Evolutionary conservation across 1,140 invertebrate genomes (phyloP).

Genomic region (Gonatopus flavifemur): DNA sequence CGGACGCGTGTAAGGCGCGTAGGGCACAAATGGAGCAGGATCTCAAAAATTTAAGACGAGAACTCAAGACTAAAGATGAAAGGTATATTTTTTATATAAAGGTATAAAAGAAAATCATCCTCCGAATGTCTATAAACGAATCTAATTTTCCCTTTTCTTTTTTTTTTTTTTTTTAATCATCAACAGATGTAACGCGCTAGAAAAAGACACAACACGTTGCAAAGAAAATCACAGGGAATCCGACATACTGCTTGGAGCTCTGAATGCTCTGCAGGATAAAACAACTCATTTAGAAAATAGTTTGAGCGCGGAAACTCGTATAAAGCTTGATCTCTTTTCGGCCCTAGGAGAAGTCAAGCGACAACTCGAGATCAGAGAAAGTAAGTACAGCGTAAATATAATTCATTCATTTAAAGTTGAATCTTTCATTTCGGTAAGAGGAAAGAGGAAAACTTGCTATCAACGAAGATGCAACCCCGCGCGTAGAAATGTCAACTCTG

Average conservation of each 20-base stretch:
- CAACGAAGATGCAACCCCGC: no score
- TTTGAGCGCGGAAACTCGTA: slow-evolving; percentile 90
- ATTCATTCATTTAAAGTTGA: no score
- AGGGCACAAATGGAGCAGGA: slow-evolving; percentile 79
- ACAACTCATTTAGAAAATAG: slow-evolving; percentile 87
- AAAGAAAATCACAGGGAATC: slow-evolving; percentile 77
- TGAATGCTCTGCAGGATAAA: slow-evolving; percentile 83
- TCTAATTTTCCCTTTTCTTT: neutral
- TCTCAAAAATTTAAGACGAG: slow-evolving; percentile 70
- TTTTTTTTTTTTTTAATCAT: slow-evolving; percentile 4
- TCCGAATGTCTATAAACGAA: no score
- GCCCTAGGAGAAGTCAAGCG: slow-evolving; percentile 93
- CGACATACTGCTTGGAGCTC: slow-evolving; percentile 78
- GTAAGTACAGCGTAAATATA: no score
- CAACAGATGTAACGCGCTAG: slow-evolving; percentile 37
- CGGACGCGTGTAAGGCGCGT: slow-evolving; percentile 73
- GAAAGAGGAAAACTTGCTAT: no score
- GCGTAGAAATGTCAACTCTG: no score
- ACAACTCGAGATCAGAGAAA: slow-evolving; percentile 88
- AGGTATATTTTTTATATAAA: no score
- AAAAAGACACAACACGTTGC: slow-evolving; percentile 52
- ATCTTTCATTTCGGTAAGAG: no score
- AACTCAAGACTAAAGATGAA: slow-evolving; percentile 78
- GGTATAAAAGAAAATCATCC: no score
- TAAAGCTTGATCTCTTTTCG: slow-evolving; percentile 95